Conservation (phyloP, 2,113 vertebrate species). For the Suricata suricatta region DNA sequence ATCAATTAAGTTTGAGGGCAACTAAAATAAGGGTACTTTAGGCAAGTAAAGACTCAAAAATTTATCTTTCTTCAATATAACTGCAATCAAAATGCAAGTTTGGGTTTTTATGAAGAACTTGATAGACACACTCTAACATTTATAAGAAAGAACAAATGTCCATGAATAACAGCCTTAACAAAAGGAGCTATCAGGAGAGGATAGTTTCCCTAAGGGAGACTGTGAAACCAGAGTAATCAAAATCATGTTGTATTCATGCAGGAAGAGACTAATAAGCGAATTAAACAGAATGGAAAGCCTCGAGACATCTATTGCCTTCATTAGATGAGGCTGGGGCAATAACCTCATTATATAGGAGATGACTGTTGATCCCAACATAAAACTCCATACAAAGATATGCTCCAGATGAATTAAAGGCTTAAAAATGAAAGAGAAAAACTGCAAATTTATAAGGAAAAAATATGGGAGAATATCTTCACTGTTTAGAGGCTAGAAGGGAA, state of each 20-base stretch:
- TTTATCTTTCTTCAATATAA: not conserved
- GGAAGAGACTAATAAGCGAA: not conserved
- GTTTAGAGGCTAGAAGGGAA: not conserved
- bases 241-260: not conserved
- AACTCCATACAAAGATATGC: not conserved
- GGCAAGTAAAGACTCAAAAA: not conserved
- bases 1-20: not conserved
- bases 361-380: not conserved
- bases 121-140: not conserved
- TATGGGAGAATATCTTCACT: not conserved
- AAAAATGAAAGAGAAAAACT: not conserved
- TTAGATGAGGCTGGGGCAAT: not conserved
- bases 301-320: not conserved
- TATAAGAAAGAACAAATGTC: not conserved
- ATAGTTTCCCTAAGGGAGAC: not conserved
- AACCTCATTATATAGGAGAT: not conserved
- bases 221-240: not conserved
- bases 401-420: not conserved
- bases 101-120: not conserved
- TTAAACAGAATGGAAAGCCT: not conserved
- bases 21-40: not conserved
- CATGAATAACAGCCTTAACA: not conserved
- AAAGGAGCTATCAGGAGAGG: not conserved
- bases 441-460: not conserved
- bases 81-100: not conserved